These are phyloP conservation scores for Crematogaster levior DNA, from an alignment of 2,888 invertebrate genomes.

Conservation along the genomic window DNA sequence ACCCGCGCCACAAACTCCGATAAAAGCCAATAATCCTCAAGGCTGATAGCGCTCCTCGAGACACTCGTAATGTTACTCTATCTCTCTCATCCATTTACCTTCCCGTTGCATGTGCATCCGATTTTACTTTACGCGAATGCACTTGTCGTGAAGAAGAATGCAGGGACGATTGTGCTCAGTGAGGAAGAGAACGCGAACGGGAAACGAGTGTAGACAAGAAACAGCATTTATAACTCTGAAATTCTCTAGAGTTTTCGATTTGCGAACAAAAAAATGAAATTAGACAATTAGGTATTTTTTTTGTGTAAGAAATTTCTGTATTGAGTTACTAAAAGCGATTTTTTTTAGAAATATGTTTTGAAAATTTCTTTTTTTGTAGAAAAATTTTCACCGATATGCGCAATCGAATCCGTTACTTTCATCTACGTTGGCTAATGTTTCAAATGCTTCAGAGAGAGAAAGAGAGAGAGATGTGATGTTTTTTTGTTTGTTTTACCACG, in stretches of 20 bases:
- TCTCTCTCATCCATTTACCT: background rate
- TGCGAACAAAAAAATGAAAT: background rate
- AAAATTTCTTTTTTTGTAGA: background rate
- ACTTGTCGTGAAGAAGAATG: conserved; percentile 17
- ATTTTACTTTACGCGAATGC: background rate
- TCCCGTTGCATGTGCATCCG: background rate
- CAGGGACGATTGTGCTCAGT: background rate
- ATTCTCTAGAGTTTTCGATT: background rate
- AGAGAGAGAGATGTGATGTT: background rate
- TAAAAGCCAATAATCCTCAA: conserved; percentile 82
- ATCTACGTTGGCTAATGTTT: background rate
- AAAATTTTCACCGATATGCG: background rate
- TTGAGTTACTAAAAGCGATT: background rate
- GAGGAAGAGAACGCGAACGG: background rate
- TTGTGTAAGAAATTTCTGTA: background rate
- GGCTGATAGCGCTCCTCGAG: conserved; percentile 76
- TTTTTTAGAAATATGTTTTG: background rate
- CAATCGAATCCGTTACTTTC: background rate
- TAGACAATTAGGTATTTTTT: background rate
- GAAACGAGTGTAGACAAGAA: background rate
- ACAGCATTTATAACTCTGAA: background rate
- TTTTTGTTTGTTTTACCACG: conserved; percentile 9
- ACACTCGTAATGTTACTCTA: conserved; percentile 24
- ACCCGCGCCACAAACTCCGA: conserved; percentile 77
- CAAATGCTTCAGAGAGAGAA: background rate